These are phyloP conservation scores for Rosalia funebris DNA, from an alignment of 2,888 invertebrate genomes.

Conservation along the genomic window DNA sequence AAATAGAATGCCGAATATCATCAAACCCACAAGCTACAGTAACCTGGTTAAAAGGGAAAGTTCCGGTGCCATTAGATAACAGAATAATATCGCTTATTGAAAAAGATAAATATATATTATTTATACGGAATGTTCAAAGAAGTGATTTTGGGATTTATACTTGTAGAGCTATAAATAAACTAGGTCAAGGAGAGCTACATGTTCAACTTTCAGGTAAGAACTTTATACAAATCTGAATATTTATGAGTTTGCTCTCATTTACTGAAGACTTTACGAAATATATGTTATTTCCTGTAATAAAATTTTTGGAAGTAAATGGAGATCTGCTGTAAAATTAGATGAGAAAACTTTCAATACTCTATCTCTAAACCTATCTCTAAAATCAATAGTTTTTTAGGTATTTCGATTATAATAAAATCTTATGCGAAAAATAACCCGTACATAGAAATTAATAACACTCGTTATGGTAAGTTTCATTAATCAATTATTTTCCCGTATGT, in stretches of 20 bases:
- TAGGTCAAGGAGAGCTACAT: constrained; percentile 76
- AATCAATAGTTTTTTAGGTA: too few relatives aligned
- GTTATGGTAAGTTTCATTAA: too few relatives aligned
- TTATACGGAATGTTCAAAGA: constrained; percentile 74
- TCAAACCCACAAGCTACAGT: constrained; percentile 76
- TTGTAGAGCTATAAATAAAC: constrained; percentile 79
- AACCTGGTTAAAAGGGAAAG: constrained; percentile 74
- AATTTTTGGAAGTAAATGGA: too few relatives aligned
- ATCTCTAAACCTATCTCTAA: too few relatives aligned
- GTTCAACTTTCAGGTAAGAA: constrained; percentile 82
- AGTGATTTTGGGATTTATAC: constrained; percentile 82
- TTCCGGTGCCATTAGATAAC: constrained; percentile 65
- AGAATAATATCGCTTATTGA: constrained; percentile 64
- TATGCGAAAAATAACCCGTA: too few relatives aligned
- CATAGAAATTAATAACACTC: too few relatives aligned
- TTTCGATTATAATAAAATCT: too few relatives aligned
- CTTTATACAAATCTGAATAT: not conserved
- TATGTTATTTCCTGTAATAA: not conserved
- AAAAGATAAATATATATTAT: constrained; percentile 70
- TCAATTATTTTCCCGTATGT: too few relatives aligned
- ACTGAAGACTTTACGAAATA: not conserved
- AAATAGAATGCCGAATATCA: constrained; percentile 75
- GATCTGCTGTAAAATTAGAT: too few relatives aligned
- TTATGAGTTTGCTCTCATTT: not conserved
- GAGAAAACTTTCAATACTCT: too few relatives aligned